Evolutionary conservation across 1,140 invertebrate species (phyloP).

Genomic region (Drosophila mayri): DNA sequence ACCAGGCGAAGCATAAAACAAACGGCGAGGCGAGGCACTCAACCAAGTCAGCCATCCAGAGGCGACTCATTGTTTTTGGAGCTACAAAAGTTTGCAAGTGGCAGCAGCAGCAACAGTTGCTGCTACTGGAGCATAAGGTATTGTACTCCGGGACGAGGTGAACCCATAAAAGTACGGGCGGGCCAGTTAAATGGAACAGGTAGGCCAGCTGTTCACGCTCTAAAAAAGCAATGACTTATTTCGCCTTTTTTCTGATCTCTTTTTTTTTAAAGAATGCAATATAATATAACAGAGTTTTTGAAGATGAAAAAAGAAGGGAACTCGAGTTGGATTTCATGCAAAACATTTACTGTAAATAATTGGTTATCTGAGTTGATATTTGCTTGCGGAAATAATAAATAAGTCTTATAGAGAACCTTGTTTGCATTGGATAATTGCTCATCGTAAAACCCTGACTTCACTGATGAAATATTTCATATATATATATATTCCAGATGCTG

Average conservation of each 20-base stretch:
- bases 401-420: conserved; percentile 8
- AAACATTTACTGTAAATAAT: conserved; percentile 70
- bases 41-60: conserved; percentile 68
- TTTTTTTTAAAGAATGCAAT: conserved; percentile 48
- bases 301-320: conserved; percentile 18
- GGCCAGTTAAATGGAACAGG: conserved; percentile 78
- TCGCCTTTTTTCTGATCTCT: conserved; percentile 29
- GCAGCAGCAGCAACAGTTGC: conserved; percentile 57
- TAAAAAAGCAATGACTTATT: conserved; percentile 73
- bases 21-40: conserved; percentile 74
- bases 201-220: conserved; percentile 80
- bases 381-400: conserved; percentile 11
- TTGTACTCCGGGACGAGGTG: conserved; percentile 48
- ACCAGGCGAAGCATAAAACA: conserved; percentile 76
- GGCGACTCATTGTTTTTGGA: conserved; percentile 57
- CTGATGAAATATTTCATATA: conserved; percentile 2
- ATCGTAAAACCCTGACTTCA: conserved; percentile 17
- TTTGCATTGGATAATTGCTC: conserved; percentile 58
- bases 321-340: conserved; percentile 49
- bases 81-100: conserved; percentile 47
- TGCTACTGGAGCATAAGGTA: conserved; percentile 72
- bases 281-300: conserved; percentile 18
- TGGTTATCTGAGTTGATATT: conserved; percentile 49
- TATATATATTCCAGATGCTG: background rate
- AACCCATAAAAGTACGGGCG: conserved; percentile 80